phyloP scores from a whole-genome alignment of 2,888 invertebrate species.

The Volucella bombylans region DNA sequence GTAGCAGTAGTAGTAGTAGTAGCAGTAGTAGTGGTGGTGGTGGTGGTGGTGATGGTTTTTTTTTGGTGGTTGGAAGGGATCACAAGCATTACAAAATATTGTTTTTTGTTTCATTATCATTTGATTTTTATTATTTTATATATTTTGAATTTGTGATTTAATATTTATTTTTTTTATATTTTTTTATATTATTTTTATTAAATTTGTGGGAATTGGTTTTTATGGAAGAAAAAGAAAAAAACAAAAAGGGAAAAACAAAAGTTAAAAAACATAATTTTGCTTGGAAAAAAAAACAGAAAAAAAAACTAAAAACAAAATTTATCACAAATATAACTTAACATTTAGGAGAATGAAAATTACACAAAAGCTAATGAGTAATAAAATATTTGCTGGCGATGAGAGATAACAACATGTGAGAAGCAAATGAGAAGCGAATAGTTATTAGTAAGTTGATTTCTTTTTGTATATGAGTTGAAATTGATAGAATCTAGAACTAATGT shows the following conservation, averaged over 20 bases:
- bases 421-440: constrained; percentile 50
- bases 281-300: constrained; percentile 75
- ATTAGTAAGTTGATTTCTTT: too few species aligned
- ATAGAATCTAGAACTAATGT: not conserved
- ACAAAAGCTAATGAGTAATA: constrained; percentile 55
- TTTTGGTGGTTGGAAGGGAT: constrained; percentile 54
- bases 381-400: constrained; percentile 31
- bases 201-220: constrained; percentile 60
- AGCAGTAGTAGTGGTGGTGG: constrained; percentile 46
- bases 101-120: constrained; percentile 59
- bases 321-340: constrained; percentile 68
- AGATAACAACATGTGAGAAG: constrained; percentile 49
- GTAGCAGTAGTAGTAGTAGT: constrained; percentile 49
- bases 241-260: constrained; percentile 77
- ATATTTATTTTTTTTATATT: constrained; percentile 9
- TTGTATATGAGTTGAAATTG: too few species aligned
- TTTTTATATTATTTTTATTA: constrained; percentile 58
- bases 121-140: constrained; percentile 41
- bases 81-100: constrained; percentile 63
- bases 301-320: constrained; percentile 66
- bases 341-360: constrained; percentile 31
- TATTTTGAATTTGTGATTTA: constrained; percentile 59
- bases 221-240: constrained; percentile 77
- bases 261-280: constrained; percentile 79
- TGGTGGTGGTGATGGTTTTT: constrained; percentile 34